Evolutionary conservation across 2,797 vertebrate species (phyloP).

Genomic region (Phrynocephalus forsythii): DNA sequence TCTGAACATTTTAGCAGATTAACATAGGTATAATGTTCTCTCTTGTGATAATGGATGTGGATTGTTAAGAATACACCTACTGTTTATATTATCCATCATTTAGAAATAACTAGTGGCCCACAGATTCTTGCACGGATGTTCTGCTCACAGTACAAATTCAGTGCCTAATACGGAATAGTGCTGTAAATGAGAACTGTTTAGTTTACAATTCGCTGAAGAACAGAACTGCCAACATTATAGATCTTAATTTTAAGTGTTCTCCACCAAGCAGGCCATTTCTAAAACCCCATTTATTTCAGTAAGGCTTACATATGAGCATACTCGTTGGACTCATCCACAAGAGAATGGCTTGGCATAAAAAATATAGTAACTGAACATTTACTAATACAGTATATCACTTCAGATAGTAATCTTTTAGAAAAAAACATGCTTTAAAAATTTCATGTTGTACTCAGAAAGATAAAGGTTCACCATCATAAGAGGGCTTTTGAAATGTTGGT

Average conservation of each 20-base stretch:
- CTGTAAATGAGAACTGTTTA: not conserved
- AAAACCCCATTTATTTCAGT: not conserved
- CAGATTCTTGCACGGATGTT: constrained; percentile 28
- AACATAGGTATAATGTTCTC: constrained; percentile 24
- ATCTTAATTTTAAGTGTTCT: not conserved
- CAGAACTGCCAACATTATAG: not conserved
- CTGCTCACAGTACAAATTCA: not conserved
- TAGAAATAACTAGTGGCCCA: not conserved
- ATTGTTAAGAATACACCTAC: constrained; percentile 4
- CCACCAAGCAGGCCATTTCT: not conserved
- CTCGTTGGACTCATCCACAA: not conserved
- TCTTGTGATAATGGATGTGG: constrained; percentile 29
- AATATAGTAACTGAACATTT: constrained; percentile 66
- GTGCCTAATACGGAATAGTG: not conserved
- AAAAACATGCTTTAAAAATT: constrained; percentile 68
- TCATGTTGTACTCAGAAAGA: constrained; percentile 73
- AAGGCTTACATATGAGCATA: not conserved
- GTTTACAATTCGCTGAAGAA: constrained; percentile 6
- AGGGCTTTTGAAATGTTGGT: constrained; percentile 74
- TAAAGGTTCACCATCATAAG: constrained; percentile 72
- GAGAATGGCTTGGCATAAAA: constrained; percentile 5
- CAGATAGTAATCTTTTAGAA: constrained; percentile 66
- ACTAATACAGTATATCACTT: constrained; percentile 44
- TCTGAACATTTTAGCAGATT: constrained; percentile 22
- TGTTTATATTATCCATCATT: not conserved